These are phyloP conservation scores for Caranx melampygus DNA, from an alignment of 2,113 vertebrate species.

Conservation along the genomic window DNA sequence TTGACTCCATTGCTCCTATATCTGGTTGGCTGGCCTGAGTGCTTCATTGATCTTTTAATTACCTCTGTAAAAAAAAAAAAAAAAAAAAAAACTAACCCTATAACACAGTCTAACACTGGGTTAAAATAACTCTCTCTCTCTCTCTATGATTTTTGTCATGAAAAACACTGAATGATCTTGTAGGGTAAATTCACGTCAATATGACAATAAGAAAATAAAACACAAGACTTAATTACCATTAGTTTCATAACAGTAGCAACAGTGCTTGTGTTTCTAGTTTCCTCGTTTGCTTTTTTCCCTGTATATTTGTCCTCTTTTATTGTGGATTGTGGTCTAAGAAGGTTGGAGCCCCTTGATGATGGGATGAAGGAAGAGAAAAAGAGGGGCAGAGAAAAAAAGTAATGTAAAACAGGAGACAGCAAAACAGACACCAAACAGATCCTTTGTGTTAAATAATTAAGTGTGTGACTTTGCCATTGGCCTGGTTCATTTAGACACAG, in stretches of 20 bases:
- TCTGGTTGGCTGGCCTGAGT: no score
- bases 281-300: no score
- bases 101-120: background rate
- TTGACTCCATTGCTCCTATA: no score
- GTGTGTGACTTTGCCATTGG: slow-evolving; percentile 39
- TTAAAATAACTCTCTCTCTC: background rate
- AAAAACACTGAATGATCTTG: background rate
- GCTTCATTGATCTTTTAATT: slow-evolving; percentile 28
- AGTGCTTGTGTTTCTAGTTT: background rate
- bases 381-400: background rate
- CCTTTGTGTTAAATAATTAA: slow-evolving; percentile 69
- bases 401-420: slow-evolving; percentile 10
- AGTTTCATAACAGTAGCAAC: background rate
- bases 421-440: slow-evolving; percentile 55
- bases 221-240: no score
- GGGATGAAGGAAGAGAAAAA: background rate
- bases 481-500: slow-evolving; percentile 7
- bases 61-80: slow-evolving; percentile 9
- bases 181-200: background rate
- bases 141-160: background rate
- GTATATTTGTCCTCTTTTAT: background rate
- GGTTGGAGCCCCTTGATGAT: background rate
- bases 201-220: no score
- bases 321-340: no score
- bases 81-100: background rate